A percentile compares a stretch with the other conserved stretches of the same genome.
These are phyloP conservation scores for Xestia c-nigrum DNA, from an alignment of 2,888 invertebrate genomes.

Conservation along the genomic window DNA sequence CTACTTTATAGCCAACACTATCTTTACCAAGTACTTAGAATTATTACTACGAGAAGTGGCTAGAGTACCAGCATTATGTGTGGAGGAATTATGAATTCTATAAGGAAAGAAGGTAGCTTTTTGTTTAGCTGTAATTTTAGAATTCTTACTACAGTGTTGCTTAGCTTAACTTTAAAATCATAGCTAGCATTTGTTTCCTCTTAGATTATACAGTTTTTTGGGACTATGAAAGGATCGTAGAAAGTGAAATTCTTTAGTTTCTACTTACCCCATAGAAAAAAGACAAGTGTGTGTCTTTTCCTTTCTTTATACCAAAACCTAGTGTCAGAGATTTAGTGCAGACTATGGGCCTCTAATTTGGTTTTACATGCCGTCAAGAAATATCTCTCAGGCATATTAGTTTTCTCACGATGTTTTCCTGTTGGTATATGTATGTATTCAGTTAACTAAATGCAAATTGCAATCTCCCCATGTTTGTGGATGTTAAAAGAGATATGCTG, in stretches of 20 bases:
- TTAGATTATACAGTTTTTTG: neutral
- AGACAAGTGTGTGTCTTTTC: neutral
- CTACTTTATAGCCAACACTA: constrained; percentile 23
- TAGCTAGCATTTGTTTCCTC: neutral
- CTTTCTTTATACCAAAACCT: too few species aligned
- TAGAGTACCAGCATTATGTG: neutral
- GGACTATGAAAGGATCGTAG: neutral
- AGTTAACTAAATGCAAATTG: neutral
- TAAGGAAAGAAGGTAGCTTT: constrained; percentile 13
- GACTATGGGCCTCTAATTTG: too few species aligned
- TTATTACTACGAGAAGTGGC: constrained; percentile 32
- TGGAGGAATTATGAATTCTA: constrained; percentile 14
- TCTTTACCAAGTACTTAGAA: constrained; percentile 25
- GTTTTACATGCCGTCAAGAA: too few species aligned
- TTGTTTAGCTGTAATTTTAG: neutral
- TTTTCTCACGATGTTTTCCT: too few species aligned
- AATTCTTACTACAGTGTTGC: neutral
- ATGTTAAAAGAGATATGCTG: neutral
- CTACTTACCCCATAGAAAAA: neutral
- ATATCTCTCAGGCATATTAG: too few species aligned
- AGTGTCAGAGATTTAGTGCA: too few species aligned
- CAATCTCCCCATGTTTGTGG: neutral
- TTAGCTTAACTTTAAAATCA: neutral
- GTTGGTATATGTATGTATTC: neutral
- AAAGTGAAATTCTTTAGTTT: neutral